A percentile compares a stretch with the other conserved stretches of the same genome.
Conservation (phyloP, 2,113 vertebrate genomes). For the Bufo gargarizans region DNA sequence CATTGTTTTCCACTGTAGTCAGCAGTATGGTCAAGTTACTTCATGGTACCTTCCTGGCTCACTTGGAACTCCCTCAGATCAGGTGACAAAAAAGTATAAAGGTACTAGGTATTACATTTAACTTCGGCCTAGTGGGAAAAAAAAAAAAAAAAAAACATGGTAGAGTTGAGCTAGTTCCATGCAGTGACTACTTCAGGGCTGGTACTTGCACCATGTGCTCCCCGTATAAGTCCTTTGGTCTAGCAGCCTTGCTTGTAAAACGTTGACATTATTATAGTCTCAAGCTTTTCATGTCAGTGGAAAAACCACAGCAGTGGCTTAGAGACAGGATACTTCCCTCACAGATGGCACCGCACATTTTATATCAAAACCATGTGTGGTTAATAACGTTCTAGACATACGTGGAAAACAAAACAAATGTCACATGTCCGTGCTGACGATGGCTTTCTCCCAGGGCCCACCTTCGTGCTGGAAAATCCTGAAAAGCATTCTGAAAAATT, state of each 20-base stretch:
- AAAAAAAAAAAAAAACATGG: too few relatives aligned
- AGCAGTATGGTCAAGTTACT: too few relatives aligned
- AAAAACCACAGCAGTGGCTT: constrained; percentile 44
- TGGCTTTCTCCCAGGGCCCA: constrained; percentile 9
- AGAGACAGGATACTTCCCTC: constrained; percentile 40
- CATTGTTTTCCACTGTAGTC: too few relatives aligned
- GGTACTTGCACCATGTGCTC: neutral
- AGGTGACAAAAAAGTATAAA: too few relatives aligned
- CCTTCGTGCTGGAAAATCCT: constrained; percentile 11
- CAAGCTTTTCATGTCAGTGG: constrained; percentile 43
- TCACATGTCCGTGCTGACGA: constrained; percentile 4
- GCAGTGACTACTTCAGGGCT: too few relatives aligned
- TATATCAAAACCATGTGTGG: constrained; percentile 32
- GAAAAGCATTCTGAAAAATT: neutral
- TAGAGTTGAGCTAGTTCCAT: too few relatives aligned
- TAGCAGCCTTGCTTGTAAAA: constrained; percentile 23
- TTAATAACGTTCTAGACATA: constrained; percentile 19
- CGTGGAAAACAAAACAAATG: constrained; percentile 32
- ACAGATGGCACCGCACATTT: constrained; percentile 47
- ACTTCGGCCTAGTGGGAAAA: too few relatives aligned
- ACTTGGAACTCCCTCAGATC: too few relatives aligned
- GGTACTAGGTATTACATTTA: too few relatives aligned
- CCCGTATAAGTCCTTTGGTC: neutral
- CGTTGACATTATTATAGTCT: constrained; percentile 18
- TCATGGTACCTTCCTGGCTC: too few relatives aligned